A percentile compares a stretch with the other conserved stretches of the same genome.
These are phyloP conservation scores for Gymnosoma rotundatum DNA, from an alignment of 2,888 invertebrate species.

Conservation along the genomic window DNA sequence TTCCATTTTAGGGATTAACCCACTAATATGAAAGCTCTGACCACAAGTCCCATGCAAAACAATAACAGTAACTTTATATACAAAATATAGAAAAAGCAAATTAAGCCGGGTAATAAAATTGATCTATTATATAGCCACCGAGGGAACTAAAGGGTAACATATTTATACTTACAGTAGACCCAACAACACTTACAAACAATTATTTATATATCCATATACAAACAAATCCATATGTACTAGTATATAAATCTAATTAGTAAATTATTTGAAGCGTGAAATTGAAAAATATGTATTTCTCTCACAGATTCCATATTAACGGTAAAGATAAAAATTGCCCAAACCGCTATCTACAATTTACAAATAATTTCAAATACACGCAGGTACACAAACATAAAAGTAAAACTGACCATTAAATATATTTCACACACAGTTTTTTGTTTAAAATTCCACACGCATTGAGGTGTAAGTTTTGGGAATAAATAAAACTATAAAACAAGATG, in stretches of 20 bases:
- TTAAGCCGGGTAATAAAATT: too few relatives aligned
- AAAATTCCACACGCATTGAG: conserved; percentile 53
- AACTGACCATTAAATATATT: conserved; percentile 45
- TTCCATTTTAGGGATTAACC: too few relatives aligned
- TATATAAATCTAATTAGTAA: conserved; percentile 80
- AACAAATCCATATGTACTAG: not conserved
- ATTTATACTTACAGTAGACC: not conserved
- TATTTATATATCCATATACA: conserved; percentile 4
- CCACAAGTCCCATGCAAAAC: too few relatives aligned
- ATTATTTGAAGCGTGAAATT: conserved; percentile 81
- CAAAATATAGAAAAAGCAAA: too few relatives aligned
- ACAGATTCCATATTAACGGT: conserved; percentile 44
- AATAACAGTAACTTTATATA: too few relatives aligned
- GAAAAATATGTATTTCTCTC: conserved; percentile 74
- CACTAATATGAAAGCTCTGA: too few relatives aligned
- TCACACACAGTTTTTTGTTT: conserved; percentile 9
- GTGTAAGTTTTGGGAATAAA: conserved; percentile 54
- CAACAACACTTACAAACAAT: not conserved
- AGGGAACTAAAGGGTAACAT: not conserved
- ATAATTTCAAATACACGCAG: not conserved
- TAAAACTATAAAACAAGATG: conserved; percentile 4
- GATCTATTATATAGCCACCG: too few relatives aligned
- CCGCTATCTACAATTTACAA: conserved; percentile 27
- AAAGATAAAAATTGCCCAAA: conserved; percentile 53
- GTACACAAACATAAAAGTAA: conserved; percentile 1